phyloP scores from a whole-genome alignment of 2,888 invertebrate species.

The Mantis religiosa region DNA sequence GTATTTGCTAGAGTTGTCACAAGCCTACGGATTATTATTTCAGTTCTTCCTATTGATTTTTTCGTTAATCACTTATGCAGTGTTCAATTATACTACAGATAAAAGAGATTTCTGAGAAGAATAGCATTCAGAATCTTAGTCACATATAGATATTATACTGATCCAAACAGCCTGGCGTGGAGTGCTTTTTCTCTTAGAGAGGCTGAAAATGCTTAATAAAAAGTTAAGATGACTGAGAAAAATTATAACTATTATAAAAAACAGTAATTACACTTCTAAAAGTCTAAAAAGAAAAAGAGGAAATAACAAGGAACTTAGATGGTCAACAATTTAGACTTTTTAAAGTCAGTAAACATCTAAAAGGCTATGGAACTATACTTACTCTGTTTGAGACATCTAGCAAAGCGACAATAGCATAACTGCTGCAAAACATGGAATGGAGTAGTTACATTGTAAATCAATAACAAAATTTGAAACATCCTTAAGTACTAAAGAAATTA shows the following conservation, averaged over 20 bases:
- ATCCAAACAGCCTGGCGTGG: neutral
- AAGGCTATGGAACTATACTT: neutral
- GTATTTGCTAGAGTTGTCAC: no score
- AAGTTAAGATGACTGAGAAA: neutral
- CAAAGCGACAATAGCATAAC: neutral
- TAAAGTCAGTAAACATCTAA: neutral
- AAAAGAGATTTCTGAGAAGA: neutral
- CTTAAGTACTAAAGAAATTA: slow-evolving; percentile 5
- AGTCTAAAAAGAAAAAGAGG: neutral
- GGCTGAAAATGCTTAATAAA: neutral
- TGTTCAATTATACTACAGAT: neutral
- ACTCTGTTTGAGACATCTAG: neutral
- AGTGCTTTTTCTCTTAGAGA: neutral
- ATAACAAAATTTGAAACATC: neutral
- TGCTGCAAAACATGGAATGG: slow-evolving; percentile 20
- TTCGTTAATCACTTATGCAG: neutral
- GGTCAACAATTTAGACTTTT: neutral
- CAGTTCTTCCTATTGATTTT: no score
- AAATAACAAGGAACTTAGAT: neutral
- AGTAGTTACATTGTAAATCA: slow-evolving; percentile 1
- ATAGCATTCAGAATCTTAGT: neutral
- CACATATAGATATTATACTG: neutral
- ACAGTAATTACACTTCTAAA: neutral
- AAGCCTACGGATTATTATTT: no score
- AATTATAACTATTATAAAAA: neutral